These are phyloP conservation scores for Creontiades dilutus DNA, from an alignment of 2,888 invertebrate genomes.

Conservation along the genomic window DNA sequence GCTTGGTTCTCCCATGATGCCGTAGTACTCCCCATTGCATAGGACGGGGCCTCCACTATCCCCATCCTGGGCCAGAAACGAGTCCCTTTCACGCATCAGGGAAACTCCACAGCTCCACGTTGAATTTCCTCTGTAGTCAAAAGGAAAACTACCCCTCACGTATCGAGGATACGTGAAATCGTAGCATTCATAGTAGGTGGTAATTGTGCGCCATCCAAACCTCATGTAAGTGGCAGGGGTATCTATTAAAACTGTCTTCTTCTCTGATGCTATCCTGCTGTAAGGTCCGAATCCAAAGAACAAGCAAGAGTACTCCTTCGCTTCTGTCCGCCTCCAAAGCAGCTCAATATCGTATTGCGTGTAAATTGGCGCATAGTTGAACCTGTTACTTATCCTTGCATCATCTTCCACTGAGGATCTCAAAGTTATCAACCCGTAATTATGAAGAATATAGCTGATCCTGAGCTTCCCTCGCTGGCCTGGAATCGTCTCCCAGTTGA, in stretches of 20 bases:
- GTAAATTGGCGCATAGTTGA: background rate
- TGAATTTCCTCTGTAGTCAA: background rate
- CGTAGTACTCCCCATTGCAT: background rate
- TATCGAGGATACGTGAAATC: background rate
- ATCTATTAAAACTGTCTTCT: background rate
- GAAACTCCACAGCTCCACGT: background rate
- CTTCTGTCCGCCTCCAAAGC: background rate
- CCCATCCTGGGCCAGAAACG: background rate
- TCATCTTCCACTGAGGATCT: background rate
- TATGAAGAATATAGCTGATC: background rate
- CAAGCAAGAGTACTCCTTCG: background rate
- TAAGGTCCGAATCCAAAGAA: background rate
- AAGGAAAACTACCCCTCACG: background rate
- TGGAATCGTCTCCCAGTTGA: background rate
- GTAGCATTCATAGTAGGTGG: background rate
- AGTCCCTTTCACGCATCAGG: background rate
- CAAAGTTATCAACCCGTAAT: background rate
- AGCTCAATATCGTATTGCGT: background rate
- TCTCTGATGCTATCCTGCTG: background rate
- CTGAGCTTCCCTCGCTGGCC: background rate
- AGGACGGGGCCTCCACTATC: background rate
- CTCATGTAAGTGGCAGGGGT: background rate
- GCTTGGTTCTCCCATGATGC: background rate
- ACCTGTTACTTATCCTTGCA: background rate
- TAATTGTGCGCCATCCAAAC: background rate